These are phyloP conservation scores for Melanostoma mellinum DNA, from an alignment of 2,888 invertebrate species.

Conservation along the genomic window DNA sequence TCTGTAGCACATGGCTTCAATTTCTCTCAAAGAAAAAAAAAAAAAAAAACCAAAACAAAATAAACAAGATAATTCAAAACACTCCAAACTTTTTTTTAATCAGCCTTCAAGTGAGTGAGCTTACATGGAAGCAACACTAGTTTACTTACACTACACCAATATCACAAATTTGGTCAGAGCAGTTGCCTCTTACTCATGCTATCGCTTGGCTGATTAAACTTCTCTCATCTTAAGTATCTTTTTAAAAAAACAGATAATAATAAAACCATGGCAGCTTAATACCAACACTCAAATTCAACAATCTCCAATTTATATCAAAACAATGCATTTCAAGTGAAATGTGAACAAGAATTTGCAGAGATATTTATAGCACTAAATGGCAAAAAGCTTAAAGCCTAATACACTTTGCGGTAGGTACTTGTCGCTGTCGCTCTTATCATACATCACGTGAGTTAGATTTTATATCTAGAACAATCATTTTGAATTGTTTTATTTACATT, in stretches of 20 bases:
- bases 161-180: conserved; percentile 33
- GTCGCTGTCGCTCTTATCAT: conserved; percentile 1
- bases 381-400: background rate
- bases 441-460: background rate
- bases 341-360: background rate
- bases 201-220: too few relatives aligned
- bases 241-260: too few relatives aligned
- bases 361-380: background rate
- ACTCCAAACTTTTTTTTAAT: conserved; percentile 37
- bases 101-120: conserved; percentile 34
- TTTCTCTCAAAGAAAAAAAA: background rate
- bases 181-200: background rate
- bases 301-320: too few relatives aligned
- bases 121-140: conserved; percentile 1
- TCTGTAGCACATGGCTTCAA: too few relatives aligned
- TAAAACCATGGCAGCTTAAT: too few relatives aligned
- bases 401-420: background rate
- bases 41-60: background rate
- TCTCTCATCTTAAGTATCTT: too few relatives aligned
- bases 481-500: background rate
- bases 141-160: conserved; percentile 17
- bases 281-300: too few relatives aligned
- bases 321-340: too few relatives aligned
- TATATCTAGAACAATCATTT: conserved; percentile 7
- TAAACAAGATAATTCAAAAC: background rate